A percentile compares a stretch with the other conserved stretches of the same genome.
These are phyloP conservation scores for Atractosteus spatula DNA, from an alignment of 2,113 vertebrate species.

Conservation along the genomic window DNA sequence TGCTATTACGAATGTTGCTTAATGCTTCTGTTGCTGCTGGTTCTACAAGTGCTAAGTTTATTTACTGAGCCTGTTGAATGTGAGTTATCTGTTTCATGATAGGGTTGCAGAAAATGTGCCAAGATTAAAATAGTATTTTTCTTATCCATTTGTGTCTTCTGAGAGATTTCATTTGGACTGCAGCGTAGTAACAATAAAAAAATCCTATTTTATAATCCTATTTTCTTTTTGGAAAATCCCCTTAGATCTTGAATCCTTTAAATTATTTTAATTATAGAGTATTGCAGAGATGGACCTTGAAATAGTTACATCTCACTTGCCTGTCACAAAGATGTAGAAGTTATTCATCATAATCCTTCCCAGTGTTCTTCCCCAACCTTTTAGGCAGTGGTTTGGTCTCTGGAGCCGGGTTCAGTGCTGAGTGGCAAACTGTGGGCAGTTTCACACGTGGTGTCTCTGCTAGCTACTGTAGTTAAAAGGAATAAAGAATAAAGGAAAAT, in stretches of 20 bases:
- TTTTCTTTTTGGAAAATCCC: conserved; percentile 42
- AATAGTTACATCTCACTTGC: conserved; percentile 59
- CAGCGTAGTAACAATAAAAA: conserved; percentile 29
- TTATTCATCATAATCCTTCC: conserved; percentile 67
- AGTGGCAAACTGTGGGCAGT: conserved; percentile 21
- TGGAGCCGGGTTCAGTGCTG: conserved; percentile 37
- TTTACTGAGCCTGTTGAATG: no score
- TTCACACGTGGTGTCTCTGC: background rate
- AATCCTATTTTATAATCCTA: conserved; percentile 46
- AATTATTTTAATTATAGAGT: conserved; percentile 63
- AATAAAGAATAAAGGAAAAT: no score
- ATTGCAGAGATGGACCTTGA: conserved; percentile 45
- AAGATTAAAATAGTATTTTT: background rate
- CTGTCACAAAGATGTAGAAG: conserved; percentile 66
- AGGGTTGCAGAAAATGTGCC: background rate
- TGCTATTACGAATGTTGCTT: no score
- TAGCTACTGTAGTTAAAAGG: no score
- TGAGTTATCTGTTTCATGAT: no score
- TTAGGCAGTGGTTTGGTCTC: conserved; percentile 15
- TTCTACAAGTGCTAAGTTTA: no score
- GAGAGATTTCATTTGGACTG: conserved; percentile 31
- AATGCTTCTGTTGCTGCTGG: no score
- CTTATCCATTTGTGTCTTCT: conserved; percentile 33
- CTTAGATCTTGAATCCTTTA: conserved; percentile 60
- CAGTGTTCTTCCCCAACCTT: conserved; percentile 40